Evolutionary conservation across 2,113 vertebrate genomes (phyloP).

Genomic region (Urocolius indicus): DNA sequence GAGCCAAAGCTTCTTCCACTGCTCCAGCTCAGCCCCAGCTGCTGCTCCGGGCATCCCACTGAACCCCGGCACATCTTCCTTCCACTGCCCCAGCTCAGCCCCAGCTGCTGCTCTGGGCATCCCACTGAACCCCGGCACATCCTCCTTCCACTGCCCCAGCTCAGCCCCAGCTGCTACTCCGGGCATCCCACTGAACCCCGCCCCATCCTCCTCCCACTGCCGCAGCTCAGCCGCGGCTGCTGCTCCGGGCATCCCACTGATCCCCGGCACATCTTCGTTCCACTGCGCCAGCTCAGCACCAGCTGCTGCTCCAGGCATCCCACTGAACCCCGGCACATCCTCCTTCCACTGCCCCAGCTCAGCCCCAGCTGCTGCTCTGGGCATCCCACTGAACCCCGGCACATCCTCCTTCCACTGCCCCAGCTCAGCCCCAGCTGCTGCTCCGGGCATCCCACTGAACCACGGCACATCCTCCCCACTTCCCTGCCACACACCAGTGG

Average conservation of each 20-base stretch:
- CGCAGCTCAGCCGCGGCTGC: not conserved
- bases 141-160: not conserved
- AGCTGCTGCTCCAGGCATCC: not conserved
- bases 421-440: not conserved
- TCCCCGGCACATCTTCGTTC: too few relatives aligned
- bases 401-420: not conserved
- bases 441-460: not conserved
- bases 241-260: rapidly evolving
- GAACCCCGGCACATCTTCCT: not conserved
- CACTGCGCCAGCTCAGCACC: not conserved
- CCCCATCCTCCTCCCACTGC: not conserved
- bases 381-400: too few relatives aligned
- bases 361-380: not conserved
- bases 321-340: too few relatives aligned
- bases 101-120: not conserved
- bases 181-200: not conserved
- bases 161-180: not conserved
- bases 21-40: not conserved
- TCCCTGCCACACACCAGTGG: rapidly evolving
- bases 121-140: too few relatives aligned
- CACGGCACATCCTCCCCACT: rapidly evolving
- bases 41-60: not conserved
- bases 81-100: not conserved
- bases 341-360: not conserved
- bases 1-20: not conserved